Conservation (phyloP, 2,888 invertebrate genomes). For the Polyommatus iphigenia region DNA sequence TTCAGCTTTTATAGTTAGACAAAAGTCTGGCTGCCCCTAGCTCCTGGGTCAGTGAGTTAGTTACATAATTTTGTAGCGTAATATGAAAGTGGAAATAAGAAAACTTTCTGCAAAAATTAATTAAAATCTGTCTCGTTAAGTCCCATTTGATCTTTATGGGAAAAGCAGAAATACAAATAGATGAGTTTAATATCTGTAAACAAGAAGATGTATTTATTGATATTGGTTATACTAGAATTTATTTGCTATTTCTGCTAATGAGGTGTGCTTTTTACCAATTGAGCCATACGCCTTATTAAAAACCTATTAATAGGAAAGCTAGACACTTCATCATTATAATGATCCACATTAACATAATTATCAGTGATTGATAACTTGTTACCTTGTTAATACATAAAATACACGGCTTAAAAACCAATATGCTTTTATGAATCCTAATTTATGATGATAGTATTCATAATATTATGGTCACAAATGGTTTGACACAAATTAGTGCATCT, state of each 20-base stretch:
- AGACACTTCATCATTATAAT: constrained; percentile 4
- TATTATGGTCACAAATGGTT: neutral
- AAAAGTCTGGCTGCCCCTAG: no score
- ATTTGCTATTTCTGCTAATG: constrained; percentile 9
- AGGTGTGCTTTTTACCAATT: neutral
- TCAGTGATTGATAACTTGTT: neutral
- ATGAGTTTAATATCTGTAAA: neutral
- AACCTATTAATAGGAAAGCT: constrained; percentile 17
- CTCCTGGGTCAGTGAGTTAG: no score
- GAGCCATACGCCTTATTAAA: neutral
- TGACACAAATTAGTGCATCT: no score
- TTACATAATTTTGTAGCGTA: no score
- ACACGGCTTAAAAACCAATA: neutral
- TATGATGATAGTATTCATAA: neutral
- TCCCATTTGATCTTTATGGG: neutral
- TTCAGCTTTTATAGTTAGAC: no score
- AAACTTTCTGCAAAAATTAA: neutral
- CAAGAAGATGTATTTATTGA: neutral
- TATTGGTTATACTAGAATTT: neutral
- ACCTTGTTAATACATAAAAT: neutral
- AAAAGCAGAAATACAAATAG: neutral
- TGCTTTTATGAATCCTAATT: neutral
- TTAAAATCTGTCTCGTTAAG: neutral
- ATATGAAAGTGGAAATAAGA: neutral
- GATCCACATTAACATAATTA: constrained; percentile 13